Evolutionary conservation across 1,140 invertebrate species (phyloP).

Genomic region (Drosophila orosa): DNA sequence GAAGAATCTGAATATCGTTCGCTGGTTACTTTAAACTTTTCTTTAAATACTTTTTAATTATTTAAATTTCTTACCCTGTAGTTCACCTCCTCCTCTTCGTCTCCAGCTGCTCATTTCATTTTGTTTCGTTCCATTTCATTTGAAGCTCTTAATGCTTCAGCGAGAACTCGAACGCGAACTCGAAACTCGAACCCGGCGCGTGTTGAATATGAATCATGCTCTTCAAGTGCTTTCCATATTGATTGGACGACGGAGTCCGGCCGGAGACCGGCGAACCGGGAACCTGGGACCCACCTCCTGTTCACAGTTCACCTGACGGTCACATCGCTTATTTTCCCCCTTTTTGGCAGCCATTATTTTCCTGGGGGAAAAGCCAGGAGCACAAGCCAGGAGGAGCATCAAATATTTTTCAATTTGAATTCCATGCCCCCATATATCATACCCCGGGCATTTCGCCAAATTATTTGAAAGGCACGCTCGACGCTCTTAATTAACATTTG

Average conservation of each 20-base stretch:
- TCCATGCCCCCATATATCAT: background rate
- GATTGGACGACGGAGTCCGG: conserved; percentile 52
- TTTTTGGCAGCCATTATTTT: conserved; percentile 24
- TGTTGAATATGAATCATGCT: conserved; percentile 72
- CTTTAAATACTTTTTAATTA: background rate
- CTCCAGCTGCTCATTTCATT: conserved; percentile 50
- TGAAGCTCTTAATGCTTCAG: conserved; percentile 55
- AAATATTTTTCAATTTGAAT: conserved; percentile 53
- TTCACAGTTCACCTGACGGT: conserved; percentile 26
- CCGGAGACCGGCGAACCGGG: no score
- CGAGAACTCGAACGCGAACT: conserved; percentile 11
- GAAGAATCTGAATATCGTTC: no score
- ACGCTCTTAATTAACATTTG: conserved; percentile 43
- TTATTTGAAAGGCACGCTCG: conserved; percentile 21
- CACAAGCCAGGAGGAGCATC: conserved; percentile 5
- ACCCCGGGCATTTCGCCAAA: background rate
- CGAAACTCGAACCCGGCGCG: conserved; percentile 34
- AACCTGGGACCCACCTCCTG: background rate
- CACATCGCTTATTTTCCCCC: conserved; percentile 18
- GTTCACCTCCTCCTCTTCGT: background rate
- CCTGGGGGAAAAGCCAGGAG: conserved; percentile 1
- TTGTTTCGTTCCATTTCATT: conserved; percentile 67
- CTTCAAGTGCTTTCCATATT: conserved; percentile 62
- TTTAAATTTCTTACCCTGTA: background rate
- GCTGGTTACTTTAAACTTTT: no score